Percentiles rank a stretch among this genome's conserved stretches.
These are phyloP conservation scores for Drosophila orena DNA, from an alignment of 1,140 invertebrate genomes.

Conservation along the genomic window DNA sequence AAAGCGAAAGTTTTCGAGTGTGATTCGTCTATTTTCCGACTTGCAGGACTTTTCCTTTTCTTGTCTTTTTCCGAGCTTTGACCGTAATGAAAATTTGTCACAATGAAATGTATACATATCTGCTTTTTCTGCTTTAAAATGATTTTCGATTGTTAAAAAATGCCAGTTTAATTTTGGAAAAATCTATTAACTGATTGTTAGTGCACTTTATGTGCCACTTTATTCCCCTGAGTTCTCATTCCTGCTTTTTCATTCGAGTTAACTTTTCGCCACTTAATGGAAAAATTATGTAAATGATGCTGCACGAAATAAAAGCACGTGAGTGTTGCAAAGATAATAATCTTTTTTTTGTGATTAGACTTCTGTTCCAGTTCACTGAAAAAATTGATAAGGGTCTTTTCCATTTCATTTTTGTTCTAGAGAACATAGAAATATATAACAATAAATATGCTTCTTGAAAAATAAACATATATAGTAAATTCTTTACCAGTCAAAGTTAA, in stretches of 20 bases:
- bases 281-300: slow-evolving; percentile 68
- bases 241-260: slow-evolving; percentile 73
- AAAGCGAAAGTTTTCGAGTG: slow-evolving; percentile 59
- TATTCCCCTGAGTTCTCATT: too few relatives aligned
- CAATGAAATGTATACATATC: not conserved
- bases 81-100: slow-evolving; percentile 19
- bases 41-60: slow-evolving; percentile 16
- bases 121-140: not conserved
- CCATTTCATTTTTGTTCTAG: too few relatives aligned
- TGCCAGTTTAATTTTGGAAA: not conserved
- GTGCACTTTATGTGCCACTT: slow-evolving; percentile 2
- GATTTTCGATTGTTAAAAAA: slow-evolving; percentile 1
- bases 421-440: too few relatives aligned
- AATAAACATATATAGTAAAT: too few relatives aligned
- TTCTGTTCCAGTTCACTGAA: not conserved
- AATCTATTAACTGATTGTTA: slow-evolving; percentile 8
- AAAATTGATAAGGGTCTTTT: not conserved
- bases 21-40: slow-evolving; percentile 40
- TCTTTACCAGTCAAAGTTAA: not conserved
- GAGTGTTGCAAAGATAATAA: slow-evolving; percentile 8
- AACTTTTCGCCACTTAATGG: slow-evolving; percentile 75
- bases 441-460: too few relatives aligned
- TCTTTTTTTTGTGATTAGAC: slow-evolving; percentile 12
- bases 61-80: slow-evolving; percentile 7
- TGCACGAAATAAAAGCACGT: slow-evolving; percentile 27